Evolutionary conservation across 30 jellyfish, hydroid and myxozoan species (phyloP).

Genomic region (Cassiopea xamachana): DNA sequence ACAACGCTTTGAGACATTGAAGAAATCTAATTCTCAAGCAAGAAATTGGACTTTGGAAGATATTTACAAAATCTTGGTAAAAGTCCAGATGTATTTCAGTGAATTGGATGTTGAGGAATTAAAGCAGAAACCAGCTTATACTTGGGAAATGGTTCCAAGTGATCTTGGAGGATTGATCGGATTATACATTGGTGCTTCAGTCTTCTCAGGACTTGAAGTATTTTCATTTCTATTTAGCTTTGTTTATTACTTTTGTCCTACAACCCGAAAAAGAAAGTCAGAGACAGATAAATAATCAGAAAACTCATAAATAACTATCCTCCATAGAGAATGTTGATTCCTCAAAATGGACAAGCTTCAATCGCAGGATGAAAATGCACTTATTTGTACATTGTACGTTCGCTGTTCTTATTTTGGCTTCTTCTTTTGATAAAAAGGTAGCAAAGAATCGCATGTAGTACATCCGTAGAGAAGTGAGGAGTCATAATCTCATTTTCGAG

Average conservation of each 20-base stretch:
- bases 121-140: conserved; percentile 38
- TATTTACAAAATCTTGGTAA: conserved; percentile 1
- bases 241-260: background rate
- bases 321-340: too few species aligned
- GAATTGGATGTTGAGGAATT: conserved; percentile 33
- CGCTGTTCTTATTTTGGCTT: too few species aligned
- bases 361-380: too few species aligned
- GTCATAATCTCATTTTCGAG: too few species aligned
- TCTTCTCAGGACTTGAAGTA: conserved; percentile 31
- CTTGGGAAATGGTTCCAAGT: background rate
- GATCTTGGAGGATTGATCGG: conserved; percentile 70
- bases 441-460: too few species aligned
- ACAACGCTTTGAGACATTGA: background rate
- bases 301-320: too few species aligned
- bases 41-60: background rate
- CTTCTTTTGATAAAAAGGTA: too few species aligned
- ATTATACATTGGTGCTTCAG: conserved; percentile 58
- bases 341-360: too few species aligned
- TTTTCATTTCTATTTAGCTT: background rate
- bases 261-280: too few species aligned
- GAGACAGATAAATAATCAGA: too few species aligned
- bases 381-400: too few species aligned
- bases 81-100: conserved; percentile 18
- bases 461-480: too few species aligned
- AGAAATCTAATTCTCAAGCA: background rate